Evolutionary conservation across 2,113 vertebrate species (phyloP), one percentile per base, ranked within the genome.

Genomic region (Amblyopsis rosae): DNA sequence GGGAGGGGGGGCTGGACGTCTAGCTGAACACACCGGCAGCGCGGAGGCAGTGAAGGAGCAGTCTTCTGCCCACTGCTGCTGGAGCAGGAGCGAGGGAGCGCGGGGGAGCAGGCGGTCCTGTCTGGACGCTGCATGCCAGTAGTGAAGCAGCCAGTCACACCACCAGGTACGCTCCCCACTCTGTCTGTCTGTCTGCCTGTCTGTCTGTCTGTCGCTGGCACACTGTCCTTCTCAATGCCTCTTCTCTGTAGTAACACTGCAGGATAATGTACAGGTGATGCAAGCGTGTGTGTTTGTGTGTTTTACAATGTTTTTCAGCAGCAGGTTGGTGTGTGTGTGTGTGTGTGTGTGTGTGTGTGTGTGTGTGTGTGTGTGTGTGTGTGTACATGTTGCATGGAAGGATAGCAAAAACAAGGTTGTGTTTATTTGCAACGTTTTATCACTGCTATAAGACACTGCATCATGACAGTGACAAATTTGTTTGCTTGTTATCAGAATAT

Each of bases 81-180:
- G 19, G 59, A 33, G 17, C 3, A 12, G 12, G 17, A 26, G 19
- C n/a, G 26, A 59, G 49, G 16, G 65, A 49, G 49, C 67, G 73
- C 67, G 65, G 72, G 11, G 50, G 35, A 41, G 35, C 35, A 41
- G 33, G 48, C 66, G 12, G 80, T 77, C 73, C 77, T 10, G 16
- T 64, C 75, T 75, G 66, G 9, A 5, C 35, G 7, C 35, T 41
- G 35, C 35, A 41, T 41, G 35, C 35, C 35, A 41, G 35, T 5
- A 41, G 35, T 41, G 35, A 41, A 41, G 64, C 59, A 69, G 69
- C 80, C 68, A 62, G 83, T 47, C 33, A 83, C 86, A 64, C 80
- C 81, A 35, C 62, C 75, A 87, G 89, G 89, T 90, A 88, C 3
- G 82, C 79, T 66, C 26, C 50, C 68, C 59, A 46, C 62, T 45